Conservation (phyloP, 2,113 vertebrate genomes). For the Rhabdornis inornatus region DNA sequence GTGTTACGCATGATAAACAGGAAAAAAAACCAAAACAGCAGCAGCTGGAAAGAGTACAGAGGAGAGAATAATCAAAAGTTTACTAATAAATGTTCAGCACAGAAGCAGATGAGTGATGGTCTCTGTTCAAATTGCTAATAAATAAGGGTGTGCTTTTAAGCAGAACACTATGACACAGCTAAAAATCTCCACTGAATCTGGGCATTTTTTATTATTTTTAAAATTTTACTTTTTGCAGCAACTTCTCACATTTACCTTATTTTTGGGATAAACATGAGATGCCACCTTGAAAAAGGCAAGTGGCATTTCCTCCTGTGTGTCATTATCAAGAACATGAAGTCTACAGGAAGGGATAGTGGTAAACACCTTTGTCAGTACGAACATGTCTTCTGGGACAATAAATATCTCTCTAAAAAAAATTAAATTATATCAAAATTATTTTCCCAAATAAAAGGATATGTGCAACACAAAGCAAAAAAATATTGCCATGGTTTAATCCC, state of each 20-base stretch:
- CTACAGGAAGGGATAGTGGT: slow-evolving; percentile 72
- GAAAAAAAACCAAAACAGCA: background rate
- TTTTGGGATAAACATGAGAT: slow-evolving; percentile 79
- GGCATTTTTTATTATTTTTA: background rate
- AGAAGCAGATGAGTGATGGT: background rate
- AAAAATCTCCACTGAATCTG: background rate
- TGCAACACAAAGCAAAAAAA: background rate
- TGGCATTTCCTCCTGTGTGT: slow-evolving; percentile 84
- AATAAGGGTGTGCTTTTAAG: background rate
- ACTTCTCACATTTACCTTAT: slow-evolving; percentile 77
- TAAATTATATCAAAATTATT: background rate
- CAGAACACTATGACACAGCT: background rate
- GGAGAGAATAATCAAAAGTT: background rate
- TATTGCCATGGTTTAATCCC: background rate
- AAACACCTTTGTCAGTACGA: slow-evolving; percentile 80
- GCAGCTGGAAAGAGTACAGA: background rate
- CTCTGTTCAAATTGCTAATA: background rate
- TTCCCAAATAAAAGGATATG: background rate
- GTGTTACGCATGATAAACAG: background rate
- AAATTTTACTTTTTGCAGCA: background rate
- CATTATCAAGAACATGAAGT: slow-evolving; percentile 88
- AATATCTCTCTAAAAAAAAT: slow-evolving; percentile 83
- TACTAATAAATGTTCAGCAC: background rate
- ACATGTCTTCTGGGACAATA: slow-evolving; percentile 79
- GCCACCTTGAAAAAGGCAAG: slow-evolving; percentile 76